Evolutionary conservation across 2,888 invertebrate genomes (phyloP).

Genomic region (Cecidostiba fungosa): DNA sequence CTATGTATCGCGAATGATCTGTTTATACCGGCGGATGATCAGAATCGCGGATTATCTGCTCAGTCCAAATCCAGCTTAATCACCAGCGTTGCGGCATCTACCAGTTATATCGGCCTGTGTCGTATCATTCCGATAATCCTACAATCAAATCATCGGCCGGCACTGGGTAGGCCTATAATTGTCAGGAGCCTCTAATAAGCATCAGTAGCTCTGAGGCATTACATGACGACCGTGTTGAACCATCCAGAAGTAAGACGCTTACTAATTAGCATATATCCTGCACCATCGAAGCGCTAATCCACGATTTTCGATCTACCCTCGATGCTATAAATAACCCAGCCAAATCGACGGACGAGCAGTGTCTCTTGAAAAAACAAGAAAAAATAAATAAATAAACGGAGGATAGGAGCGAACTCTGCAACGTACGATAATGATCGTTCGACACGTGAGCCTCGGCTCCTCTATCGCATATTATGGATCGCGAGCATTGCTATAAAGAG

Average conservation of each 20-base stretch:
- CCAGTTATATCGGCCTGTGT: background rate
- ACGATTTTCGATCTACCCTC: background rate
- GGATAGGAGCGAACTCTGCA: conserved; percentile 5
- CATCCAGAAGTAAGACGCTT: background rate
- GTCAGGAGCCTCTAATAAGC: background rate
- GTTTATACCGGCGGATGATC: conserved; percentile 5
- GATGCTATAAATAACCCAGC: too few species aligned
- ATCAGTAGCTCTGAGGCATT: background rate
- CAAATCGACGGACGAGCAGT: background rate
- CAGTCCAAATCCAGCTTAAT: background rate
- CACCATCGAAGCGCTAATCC: conserved; percentile 4
- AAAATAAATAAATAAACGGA: background rate
- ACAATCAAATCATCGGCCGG: background rate
- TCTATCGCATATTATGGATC: conserved; percentile 49
- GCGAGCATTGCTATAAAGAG: conserved; percentile 45
- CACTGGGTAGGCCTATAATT: background rate
- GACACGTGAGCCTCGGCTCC: conserved; percentile 28
- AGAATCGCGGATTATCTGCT: background rate
- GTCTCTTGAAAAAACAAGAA: background rate
- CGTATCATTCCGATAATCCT: conserved; percentile 7
- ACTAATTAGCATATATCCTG: too few species aligned
- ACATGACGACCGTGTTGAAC: background rate
- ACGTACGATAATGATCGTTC: conserved; percentile 51
- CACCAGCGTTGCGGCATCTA: background rate
- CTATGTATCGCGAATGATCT: background rate